phyloP scores from a whole-genome alignment of 2,113 vertebrate species.

The Australoheros scitulus region DNA sequence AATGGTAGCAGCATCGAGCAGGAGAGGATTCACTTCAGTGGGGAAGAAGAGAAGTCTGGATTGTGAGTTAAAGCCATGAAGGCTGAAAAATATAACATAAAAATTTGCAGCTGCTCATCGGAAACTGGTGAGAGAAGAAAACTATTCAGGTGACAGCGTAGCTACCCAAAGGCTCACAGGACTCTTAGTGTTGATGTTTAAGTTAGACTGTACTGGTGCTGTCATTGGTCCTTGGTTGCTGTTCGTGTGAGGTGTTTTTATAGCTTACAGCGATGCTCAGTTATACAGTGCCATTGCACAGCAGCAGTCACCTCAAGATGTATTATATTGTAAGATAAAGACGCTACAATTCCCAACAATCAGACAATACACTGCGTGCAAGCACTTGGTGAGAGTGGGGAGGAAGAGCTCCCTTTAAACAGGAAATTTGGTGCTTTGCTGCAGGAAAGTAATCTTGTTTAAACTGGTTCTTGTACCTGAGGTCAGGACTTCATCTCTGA shows the following conservation, averaged over 20 bases:
- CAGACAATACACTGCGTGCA: neutral
- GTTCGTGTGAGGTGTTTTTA: neutral
- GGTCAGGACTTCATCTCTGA: neutral
- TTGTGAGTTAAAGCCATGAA: too few species aligned
- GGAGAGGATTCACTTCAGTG: too few species aligned
- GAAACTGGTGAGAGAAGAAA: neutral
- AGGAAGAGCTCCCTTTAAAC: neutral
- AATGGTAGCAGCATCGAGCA: too few species aligned
- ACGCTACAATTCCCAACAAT: too few species aligned
- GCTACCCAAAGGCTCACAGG: neutral
- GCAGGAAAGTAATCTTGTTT: neutral
- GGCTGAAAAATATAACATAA: too few species aligned
- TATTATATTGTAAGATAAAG: too few species aligned
- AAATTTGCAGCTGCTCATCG: too few species aligned
- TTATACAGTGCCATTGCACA: neutral
- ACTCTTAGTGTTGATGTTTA: neutral
- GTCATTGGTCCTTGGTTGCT: neutral
- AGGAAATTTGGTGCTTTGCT: neutral
- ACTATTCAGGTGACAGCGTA: neutral
- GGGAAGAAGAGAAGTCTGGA: too few species aligned
- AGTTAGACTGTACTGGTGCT: neutral
- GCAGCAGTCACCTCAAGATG: neutral
- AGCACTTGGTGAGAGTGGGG: neutral
- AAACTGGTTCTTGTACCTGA: neutral
- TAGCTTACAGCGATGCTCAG: accelerated